These are phyloP conservation scores for Myopa tessellatipennis DNA, from an alignment of 2,888 invertebrate species.

Conservation along the genomic window DNA sequence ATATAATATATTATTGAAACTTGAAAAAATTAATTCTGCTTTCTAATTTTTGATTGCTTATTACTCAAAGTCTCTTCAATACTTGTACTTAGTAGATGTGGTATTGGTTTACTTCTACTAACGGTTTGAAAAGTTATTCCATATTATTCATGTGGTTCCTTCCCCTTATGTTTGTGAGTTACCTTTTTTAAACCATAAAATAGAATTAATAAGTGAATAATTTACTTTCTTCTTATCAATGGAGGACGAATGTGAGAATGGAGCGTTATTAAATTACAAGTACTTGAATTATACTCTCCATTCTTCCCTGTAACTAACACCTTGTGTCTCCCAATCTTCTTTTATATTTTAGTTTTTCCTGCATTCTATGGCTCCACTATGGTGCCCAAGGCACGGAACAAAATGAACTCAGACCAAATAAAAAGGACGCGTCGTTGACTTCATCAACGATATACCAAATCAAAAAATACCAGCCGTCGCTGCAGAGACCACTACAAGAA, in stretches of 20 bases:
- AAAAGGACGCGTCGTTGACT: slow-evolving; percentile 42
- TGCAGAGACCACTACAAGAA: slow-evolving; percentile 48
- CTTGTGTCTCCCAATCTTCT: not conserved
- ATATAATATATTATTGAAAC: too few relatives aligned
- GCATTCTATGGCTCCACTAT: slow-evolving; percentile 52
- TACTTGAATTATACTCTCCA: not conserved
- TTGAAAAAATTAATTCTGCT: too few relatives aligned
- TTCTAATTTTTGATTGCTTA: too few relatives aligned
- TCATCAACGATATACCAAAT: slow-evolving; percentile 55
- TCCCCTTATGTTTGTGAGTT: too few relatives aligned
- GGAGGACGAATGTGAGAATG: not conserved
- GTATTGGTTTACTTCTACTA: too few relatives aligned
- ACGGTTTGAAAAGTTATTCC: too few relatives aligned
- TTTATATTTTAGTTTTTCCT: slow-evolving; percentile 57
- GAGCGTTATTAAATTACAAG: not conserved
- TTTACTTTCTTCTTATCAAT: too few relatives aligned
- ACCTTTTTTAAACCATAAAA: too few relatives aligned
- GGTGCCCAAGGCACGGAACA: slow-evolving; percentile 46
- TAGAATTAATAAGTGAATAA: too few relatives aligned
- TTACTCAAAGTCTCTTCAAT: too few relatives aligned
- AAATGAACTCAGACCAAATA: slow-evolving; percentile 45
- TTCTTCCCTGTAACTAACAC: not conserved
- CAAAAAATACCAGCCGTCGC: slow-evolving; percentile 53
- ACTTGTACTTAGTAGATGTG: too few relatives aligned
- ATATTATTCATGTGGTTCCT: too few relatives aligned